Conservation (phyloP, 1,140 invertebrate genomes). For the Bombus confusus region DNA sequence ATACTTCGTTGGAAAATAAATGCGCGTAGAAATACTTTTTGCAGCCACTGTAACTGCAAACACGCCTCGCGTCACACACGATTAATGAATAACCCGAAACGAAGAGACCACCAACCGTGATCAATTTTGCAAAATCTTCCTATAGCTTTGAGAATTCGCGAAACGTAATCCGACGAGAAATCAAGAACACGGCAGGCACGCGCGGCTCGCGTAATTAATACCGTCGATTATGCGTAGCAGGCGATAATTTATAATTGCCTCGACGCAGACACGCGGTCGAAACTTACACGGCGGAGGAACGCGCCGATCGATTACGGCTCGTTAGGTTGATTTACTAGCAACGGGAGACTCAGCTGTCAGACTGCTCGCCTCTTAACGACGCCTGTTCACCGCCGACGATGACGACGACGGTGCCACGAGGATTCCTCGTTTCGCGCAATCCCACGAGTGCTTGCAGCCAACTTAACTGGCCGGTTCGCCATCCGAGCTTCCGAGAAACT, state of each 20-base stretch:
- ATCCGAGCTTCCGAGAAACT: too few relatives aligned
- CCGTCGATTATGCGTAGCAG: constrained; percentile 34
- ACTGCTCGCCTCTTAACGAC: constrained; percentile 13
- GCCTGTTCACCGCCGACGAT: neutral
- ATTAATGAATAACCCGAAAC: too few relatives aligned
- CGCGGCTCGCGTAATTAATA: constrained; percentile 24
- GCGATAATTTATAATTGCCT: constrained; percentile 44
- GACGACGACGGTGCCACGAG: neutral
- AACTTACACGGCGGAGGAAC: constrained; percentile 6
- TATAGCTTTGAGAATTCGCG: too few relatives aligned
- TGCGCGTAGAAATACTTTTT: too few relatives aligned
- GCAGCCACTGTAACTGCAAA: too few relatives aligned
- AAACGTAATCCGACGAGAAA: too few relatives aligned
- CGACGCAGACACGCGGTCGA: neutral
- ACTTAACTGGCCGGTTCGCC: neutral
- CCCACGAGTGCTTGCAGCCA: neutral
- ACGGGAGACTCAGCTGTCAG: constrained; percentile 22
- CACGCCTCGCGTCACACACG: too few relatives aligned
- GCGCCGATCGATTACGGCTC: constrained; percentile 45
- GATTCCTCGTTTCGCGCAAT: neutral
- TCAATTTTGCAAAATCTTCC: neutral
- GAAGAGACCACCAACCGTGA: neutral
- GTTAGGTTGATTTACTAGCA: constrained; percentile 35
- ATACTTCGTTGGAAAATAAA: too few relatives aligned
- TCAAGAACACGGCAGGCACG: neutral